Evolutionary conservation across 2,797 vertebrate genomes (phyloP).

Genomic region (Pagetopsis macropterus): DNA sequence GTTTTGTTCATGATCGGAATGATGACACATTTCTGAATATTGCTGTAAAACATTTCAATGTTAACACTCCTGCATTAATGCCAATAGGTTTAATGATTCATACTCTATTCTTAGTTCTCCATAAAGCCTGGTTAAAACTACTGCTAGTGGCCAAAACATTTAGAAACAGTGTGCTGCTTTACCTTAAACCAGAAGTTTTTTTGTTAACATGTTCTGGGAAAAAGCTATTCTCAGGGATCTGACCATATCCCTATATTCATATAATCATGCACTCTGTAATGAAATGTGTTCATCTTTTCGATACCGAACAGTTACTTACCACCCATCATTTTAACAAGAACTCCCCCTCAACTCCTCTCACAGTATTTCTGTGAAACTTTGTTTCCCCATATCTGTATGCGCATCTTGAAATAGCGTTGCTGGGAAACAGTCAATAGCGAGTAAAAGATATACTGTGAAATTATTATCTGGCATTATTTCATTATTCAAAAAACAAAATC

Average conservation of each 20-base stretch:
- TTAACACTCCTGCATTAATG: no score
- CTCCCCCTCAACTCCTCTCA: conserved; percentile 25
- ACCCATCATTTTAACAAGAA: conserved; percentile 20
- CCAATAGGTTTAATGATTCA: background rate
- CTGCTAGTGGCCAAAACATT: background rate
- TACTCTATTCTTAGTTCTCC: conserved; percentile 12
- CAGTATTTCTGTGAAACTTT: conserved; percentile 3
- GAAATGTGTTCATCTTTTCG: background rate
- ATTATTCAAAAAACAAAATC: conserved; percentile 4
- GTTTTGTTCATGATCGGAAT: background rate
- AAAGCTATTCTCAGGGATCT: background rate
- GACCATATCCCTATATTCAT: background rate
- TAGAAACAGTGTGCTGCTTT: background rate
- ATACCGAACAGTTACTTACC: conserved; percentile 14
- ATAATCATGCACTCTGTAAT: background rate
- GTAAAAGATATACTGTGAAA: conserved; percentile 17
- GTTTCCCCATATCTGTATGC: background rate
- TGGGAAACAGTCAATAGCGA: conserved; percentile 28
- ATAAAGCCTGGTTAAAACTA: background rate
- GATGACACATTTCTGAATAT: background rate
- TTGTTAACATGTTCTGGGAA: background rate
- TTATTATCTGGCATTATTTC: conserved; percentile 13
- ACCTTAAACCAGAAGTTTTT: background rate
- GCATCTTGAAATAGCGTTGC: conserved; percentile 23
- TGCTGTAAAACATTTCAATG: no score